phyloP scores from a whole-genome alignment of 2,888 invertebrate genomes.

The Agrotis clavis region DNA sequence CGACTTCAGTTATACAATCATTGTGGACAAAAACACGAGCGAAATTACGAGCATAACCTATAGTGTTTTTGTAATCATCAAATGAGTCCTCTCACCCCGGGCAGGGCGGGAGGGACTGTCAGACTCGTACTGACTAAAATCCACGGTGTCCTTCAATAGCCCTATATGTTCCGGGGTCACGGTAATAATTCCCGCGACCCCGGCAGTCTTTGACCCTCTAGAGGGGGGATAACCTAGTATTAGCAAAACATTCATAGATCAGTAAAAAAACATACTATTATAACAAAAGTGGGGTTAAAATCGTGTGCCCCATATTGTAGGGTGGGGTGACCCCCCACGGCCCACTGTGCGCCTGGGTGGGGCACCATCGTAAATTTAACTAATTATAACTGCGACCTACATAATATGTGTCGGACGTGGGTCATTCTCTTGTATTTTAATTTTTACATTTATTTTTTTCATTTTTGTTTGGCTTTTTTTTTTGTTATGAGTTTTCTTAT shows the following conservation, averaged over 20 bases:
- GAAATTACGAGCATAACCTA: no score
- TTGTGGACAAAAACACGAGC: no score
- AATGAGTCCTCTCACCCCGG: no score
- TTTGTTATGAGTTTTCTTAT: neutral
- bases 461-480: neutral
- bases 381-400: constrained; percentile 74
- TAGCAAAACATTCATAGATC: neutral
- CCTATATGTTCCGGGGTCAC: no score
- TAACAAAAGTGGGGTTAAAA: constrained; percentile 21
- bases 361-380: constrained; percentile 75
- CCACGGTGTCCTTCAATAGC: no score
- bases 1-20: no score
- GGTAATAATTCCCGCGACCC: no score
- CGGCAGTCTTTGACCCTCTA: no score
- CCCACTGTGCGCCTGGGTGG: constrained; percentile 53
- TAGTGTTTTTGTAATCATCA: no score
- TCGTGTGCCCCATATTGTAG: constrained; percentile 9
- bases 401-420: constrained; percentile 20
- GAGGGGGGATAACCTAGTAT: no score
- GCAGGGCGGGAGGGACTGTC: no score
- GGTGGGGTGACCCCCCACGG: constrained; percentile 8
- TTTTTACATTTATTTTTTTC: constrained; percentile 2
- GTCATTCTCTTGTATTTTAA: constrained; percentile 37
- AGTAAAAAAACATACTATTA: neutral
- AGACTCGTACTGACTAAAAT: no score